These are phyloP conservation scores for Corythaeola cristata DNA, from an alignment of 2,113 vertebrate species.

Conservation along the genomic window DNA sequence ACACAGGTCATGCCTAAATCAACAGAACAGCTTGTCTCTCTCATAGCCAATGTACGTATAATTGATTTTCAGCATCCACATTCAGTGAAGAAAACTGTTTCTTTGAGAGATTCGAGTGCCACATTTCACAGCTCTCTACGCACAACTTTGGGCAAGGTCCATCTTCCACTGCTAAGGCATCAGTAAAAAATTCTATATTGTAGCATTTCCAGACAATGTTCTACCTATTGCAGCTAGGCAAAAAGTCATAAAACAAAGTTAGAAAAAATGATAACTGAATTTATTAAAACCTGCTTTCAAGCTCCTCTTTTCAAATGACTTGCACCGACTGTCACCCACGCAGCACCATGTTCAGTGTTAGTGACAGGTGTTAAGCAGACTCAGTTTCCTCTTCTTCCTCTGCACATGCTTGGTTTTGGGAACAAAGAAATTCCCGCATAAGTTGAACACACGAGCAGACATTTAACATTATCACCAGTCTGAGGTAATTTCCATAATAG, in stretches of 20 bases:
- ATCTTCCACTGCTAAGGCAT: background rate
- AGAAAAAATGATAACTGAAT: background rate
- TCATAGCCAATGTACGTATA: conserved; percentile 66
- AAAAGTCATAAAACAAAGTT: background rate
- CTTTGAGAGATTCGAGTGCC: background rate
- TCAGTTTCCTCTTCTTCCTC: background rate
- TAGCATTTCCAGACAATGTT: background rate
- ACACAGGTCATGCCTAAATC: conserved; percentile 70
- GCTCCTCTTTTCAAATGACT: background rate
- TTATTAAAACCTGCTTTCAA: background rate
- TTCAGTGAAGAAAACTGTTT: conserved; percentile 19
- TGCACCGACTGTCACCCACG: background rate
- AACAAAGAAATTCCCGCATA: conserved; percentile 41
- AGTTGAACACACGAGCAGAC: conserved; percentile 13
- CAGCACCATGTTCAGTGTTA: background rate
- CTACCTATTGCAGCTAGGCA: background rate
- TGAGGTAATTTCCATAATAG: conserved; percentile 41
- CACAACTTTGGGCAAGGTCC: background rate
- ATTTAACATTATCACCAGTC: background rate
- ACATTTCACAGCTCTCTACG: conserved; percentile 32
- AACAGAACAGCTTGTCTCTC: conserved; percentile 70
- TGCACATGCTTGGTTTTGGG: background rate
- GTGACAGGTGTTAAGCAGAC: conserved; percentile 11
- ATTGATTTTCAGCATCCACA: conserved; percentile 65
- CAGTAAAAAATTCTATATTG: background rate